A percentile compares a stretch with the other conserved stretches of the same genome.
phyloP scores from a whole-genome alignment of 2,797 vertebrate genomes.

The Masticophis lateralis region DNA sequence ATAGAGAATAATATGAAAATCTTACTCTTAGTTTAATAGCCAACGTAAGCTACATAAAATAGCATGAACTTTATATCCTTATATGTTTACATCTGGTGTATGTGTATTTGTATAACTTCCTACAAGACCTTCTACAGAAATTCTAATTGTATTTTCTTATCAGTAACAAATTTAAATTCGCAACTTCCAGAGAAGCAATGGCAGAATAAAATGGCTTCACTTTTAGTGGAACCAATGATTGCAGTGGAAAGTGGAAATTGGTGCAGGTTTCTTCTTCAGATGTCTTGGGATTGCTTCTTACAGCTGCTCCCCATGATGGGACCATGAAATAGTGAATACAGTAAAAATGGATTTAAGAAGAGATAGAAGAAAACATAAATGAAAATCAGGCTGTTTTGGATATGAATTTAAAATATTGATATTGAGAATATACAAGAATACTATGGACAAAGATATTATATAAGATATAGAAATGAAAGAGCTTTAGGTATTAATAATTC shows the following conservation, averaged over 20 bases:
- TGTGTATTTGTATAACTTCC: neutral
- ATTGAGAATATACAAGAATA: neutral
- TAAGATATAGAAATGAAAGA: neutral
- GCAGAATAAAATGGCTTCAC: neutral
- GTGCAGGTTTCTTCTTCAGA: neutral
- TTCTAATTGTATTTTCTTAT: slow-evolving; percentile 15
- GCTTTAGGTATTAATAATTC: neutral
- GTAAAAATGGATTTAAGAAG: neutral
- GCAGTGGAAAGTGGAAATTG: neutral
- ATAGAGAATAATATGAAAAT: neutral
- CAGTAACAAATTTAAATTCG: slow-evolving; percentile 10
- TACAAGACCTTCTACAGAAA: neutral
- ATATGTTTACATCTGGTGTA: neutral
- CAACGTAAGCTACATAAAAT: neutral
- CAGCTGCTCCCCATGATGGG: neutral
- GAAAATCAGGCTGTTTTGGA: neutral
- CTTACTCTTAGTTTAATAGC: neutral
- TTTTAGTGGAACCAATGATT: neutral
- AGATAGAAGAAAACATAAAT: neutral
- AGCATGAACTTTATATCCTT: slow-evolving; percentile 21
- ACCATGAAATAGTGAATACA: neutral
- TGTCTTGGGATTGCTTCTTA: neutral
- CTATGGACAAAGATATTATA: neutral
- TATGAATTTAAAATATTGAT: neutral
- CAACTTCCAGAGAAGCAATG: neutral